Percentiles rank a stretch among this genome's conserved stretches.
Conservation (phyloP, 2,113 vertebrate species). For the Neotragus pygmaeus region DNA sequence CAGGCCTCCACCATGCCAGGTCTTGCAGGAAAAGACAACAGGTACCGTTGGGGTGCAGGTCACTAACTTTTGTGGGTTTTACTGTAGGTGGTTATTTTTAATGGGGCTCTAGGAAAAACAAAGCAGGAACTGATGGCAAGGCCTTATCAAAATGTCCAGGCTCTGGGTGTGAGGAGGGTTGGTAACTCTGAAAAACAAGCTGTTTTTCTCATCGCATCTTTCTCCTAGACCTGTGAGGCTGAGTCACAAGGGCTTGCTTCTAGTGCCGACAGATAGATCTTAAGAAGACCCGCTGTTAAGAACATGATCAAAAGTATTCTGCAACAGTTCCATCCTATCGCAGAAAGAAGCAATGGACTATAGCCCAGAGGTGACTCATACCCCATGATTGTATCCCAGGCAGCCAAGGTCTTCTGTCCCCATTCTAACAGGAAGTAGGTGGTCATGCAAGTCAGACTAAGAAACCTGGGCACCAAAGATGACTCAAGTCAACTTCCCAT, state of each 20-base stretch:
- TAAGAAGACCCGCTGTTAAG: not conserved
- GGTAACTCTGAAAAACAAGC: not conserved
- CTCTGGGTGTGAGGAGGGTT: not conserved
- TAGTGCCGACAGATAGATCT: not conserved
- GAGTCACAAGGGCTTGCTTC: not conserved
- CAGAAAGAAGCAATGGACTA: not conserved
- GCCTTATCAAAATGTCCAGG: not conserved
- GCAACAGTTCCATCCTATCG: not conserved
- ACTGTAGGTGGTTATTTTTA: not conserved
- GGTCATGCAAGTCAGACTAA: not conserved
- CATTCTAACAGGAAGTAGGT: not conserved
- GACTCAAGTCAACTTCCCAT: not conserved
- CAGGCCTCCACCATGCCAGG: not conserved
- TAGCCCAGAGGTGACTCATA: not conserved
- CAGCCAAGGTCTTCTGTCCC: not conserved
- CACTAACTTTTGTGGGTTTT: not conserved
- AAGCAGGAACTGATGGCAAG: not conserved
- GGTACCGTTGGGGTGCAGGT: fast-evolving
- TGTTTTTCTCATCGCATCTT: not conserved
- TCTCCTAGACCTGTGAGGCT: not conserved
- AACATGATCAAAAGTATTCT: not conserved
- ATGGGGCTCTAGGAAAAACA: not conserved
- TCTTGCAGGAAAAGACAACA: not conserved
- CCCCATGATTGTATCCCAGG: not conserved
- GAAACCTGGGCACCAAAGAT: not conserved